A percentile compares a stretch with the other conserved stretches of the same genome.
These are phyloP conservation scores for Drosophila gunungcola DNA, from an alignment of 1,140 invertebrate genomes.

Conservation along the genomic window DNA sequence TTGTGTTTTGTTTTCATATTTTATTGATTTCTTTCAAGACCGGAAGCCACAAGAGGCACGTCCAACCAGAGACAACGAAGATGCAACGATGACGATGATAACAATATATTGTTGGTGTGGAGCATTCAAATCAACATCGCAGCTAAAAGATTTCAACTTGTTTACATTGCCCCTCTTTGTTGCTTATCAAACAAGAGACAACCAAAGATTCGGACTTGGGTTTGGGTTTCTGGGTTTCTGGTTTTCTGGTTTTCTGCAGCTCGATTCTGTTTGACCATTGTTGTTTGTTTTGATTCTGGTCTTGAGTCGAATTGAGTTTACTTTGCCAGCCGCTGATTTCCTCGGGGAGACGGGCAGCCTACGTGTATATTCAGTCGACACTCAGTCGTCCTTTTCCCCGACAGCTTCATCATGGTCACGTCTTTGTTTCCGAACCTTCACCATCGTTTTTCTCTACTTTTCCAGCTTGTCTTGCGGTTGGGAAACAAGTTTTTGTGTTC, in stretches of 20 bases:
- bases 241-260: slow-evolving; percentile 28
- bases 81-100: slow-evolving; percentile 40
- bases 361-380: slow-evolving; percentile 4
- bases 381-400: slow-evolving; percentile 54
- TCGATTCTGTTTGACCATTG: slow-evolving; percentile 52
- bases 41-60: slow-evolving; percentile 71
- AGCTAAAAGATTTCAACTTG: slow-evolving; percentile 28
- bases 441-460: slow-evolving; percentile 20
- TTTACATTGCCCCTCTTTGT: slow-evolving; percentile 44
- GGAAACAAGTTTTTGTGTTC: slow-evolving; percentile 52
- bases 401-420: slow-evolving; percentile 64
- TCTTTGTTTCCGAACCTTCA: slow-evolving; percentile 23
- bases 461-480: slow-evolving; percentile 35
- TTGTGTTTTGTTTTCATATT: slow-evolving; percentile 29
- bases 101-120: slow-evolving; percentile 30
- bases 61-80: slow-evolving; percentile 57
- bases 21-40: slow-evolving; percentile 74
- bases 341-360: slow-evolving; percentile 49
- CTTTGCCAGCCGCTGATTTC: slow-evolving; percentile 66
- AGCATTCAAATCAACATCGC: slow-evolving; percentile 51
- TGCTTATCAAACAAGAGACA: slow-evolving; percentile 35
- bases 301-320: slow-evolving; percentile 48
- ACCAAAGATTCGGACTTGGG: slow-evolving; percentile 13
- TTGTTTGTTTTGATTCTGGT: slow-evolving; percentile 76
- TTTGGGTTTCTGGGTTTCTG: slow-evolving; percentile 12